Conservation (phyloP, 2,888 invertebrate species). For the Salpingus planirostris region DNA sequence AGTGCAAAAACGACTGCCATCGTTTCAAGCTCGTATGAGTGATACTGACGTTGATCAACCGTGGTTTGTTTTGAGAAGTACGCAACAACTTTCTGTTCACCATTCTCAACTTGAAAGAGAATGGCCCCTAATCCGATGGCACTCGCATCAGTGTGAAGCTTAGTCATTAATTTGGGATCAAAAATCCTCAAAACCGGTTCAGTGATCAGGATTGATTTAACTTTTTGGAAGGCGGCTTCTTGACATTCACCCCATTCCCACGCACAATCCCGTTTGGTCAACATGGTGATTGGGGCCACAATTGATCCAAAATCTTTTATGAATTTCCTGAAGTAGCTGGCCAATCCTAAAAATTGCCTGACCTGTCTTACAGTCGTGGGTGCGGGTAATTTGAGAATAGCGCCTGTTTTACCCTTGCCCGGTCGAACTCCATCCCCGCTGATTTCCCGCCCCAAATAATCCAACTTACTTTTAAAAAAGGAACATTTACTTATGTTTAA, state of each 20-base stretch:
- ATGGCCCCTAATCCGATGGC: slow-evolving; percentile 21
- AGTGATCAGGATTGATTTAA: no score
- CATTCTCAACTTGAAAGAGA: slow-evolving; percentile 21
- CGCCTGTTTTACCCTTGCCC: slow-evolving; percentile 13
- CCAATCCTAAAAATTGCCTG: slow-evolving; percentile 18
- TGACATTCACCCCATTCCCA: slow-evolving; percentile 15
- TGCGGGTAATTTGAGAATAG: slow-evolving; percentile 11
- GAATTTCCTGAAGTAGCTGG: slow-evolving; percentile 18
- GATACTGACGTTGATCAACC: slow-evolving; percentile 22
- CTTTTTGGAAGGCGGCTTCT: no score
- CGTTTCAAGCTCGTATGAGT: slow-evolving; percentile 25
- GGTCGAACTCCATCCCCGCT: slow-evolving; percentile 15
- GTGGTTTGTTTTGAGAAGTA: slow-evolving; percentile 21
- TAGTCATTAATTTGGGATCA: slow-evolving; percentile 15
- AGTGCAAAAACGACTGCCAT: slow-evolving; percentile 27
- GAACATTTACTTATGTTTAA: slow-evolving; percentile 16
- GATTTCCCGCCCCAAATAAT: slow-evolving; percentile 18
- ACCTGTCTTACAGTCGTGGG: slow-evolving; percentile 16
- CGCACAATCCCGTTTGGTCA: slow-evolving; percentile 7
- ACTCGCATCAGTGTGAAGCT: slow-evolving; percentile 26
- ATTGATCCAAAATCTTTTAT: slow-evolving; percentile 12
- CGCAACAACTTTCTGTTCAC: slow-evolving; percentile 13
- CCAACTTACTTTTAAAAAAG: slow-evolving; percentile 14
- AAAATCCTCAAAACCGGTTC: slow-evolving; percentile 23
- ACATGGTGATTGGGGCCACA: slow-evolving; percentile 11